These are phyloP conservation scores for Corythaixoides concolor DNA, from an alignment of 2,113 vertebrate species.

Conservation along the genomic window DNA sequence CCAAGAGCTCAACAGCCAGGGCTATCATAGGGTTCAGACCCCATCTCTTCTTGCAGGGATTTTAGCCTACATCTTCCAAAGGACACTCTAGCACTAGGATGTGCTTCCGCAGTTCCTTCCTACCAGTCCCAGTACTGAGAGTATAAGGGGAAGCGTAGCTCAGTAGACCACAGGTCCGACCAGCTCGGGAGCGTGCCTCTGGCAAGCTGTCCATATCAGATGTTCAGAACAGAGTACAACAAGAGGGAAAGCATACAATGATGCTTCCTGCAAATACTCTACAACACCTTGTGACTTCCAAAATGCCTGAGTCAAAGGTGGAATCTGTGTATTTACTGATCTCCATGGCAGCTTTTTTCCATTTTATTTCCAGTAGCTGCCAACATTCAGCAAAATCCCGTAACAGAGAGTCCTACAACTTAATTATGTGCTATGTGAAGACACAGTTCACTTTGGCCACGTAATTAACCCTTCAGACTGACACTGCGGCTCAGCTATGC, in stretches of 20 bases:
- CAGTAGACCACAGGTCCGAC: neutral
- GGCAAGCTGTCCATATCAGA: neutral
- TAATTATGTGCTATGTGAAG: neutral
- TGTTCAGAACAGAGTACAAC: neutral
- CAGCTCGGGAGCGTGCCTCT: neutral
- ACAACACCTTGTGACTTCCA: neutral
- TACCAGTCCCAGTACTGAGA: neutral
- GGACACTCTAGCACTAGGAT: neutral
- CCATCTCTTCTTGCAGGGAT: neutral
- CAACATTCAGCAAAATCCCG: neutral
- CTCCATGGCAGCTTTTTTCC: constrained; percentile 17
- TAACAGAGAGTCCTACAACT: neutral
- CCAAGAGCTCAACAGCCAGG: neutral
- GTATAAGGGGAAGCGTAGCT: neutral
- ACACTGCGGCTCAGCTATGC: neutral
- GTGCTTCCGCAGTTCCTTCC: neutral
- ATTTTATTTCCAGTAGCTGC: neutral
- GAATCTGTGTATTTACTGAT: neutral
- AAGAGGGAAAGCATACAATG: neutral
- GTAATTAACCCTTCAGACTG: neutral
- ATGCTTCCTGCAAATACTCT: neutral
- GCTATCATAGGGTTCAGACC: neutral
- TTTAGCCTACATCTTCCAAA: neutral
- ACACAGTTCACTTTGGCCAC: neutral
- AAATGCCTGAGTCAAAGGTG: neutral